Evolutionary conservation across 2,113 vertebrate genomes (phyloP), one percentile per base, ranked within the genome.

Genomic region (Antennarius striatus): DNA sequence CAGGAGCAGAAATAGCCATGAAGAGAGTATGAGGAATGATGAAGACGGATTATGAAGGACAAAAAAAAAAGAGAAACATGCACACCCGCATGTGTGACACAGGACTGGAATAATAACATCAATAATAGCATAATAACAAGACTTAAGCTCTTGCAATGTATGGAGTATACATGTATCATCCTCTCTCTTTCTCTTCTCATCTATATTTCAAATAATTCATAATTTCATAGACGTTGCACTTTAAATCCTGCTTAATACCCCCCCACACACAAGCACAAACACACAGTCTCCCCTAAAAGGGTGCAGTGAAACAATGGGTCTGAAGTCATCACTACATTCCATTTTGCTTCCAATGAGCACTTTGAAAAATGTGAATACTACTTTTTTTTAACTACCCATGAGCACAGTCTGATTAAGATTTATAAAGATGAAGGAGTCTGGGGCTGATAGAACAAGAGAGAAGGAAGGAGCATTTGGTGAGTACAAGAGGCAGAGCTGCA

Each of bases 331-430:
- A 5, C 10, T 43, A 63, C 56, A 39, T 14, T 71, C 16, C 0
- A 62, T 47, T n/a, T 56, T 52, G 36, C 29, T 39, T 75, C 75
- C 73, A 57, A 86, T 87, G 79, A 81, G 62, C 79, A 67, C 76
- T 55, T 17, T 53, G 56, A 64, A 46, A 80, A 68, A 71, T 63
- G 53, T 55, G 58, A 16, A 55, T 17, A 71, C 56, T 58, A 50
- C 54, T 71, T 77, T 63, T 67, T 66, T 54, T 5, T 36, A 36
- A 4, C 53, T 28, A 2, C 46, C 16, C 36, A 69, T 77, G 40
- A 36, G 43, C 56, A 59, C 63, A 28, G 36, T 32, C 58, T 54
- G 30, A 63, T 16, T 36, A 43, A 50, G 64, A 55, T 48, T 36
- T 7, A 51, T 59, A 46, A 2, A 63, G 53, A 56, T 16, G 48